These are phyloP conservation scores for Iguana delicatissima DNA, from an alignment of 2,797 vertebrate genomes.

Conservation along the genomic window DNA sequence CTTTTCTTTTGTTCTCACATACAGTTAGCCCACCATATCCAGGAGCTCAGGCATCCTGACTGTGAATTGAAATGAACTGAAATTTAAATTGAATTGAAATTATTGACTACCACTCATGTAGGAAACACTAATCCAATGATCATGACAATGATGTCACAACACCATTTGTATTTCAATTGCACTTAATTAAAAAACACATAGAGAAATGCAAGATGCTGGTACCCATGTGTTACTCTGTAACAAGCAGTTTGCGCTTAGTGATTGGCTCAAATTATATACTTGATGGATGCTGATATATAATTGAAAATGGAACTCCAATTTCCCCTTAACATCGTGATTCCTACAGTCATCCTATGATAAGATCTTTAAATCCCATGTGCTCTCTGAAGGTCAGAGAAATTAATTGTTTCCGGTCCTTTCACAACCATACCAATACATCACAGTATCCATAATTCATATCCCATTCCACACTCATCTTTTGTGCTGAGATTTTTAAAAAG, in stretches of 20 bases:
- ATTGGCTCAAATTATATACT: background rate
- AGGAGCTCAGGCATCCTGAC: no score
- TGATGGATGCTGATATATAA: background rate
- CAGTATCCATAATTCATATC: background rate
- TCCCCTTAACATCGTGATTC: background rate
- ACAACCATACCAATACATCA: background rate
- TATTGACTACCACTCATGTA: no score
- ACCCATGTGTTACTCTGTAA: background rate
- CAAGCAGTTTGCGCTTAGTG: background rate
- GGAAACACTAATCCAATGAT: background rate
- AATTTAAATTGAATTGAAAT: no score
- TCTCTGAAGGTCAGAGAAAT: conserved; percentile 4
- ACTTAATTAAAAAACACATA: background rate
- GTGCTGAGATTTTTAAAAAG: background rate
- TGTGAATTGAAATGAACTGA: no score
- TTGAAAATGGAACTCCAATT: background rate
- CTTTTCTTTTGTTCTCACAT: background rate
- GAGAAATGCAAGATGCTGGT: background rate
- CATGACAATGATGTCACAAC: background rate
- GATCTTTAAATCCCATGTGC: background rate
- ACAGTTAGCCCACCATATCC: no score
- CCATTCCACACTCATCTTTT: background rate
- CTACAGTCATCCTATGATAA: background rate
- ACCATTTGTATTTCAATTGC: background rate
- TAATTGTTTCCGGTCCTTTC: background rate